Conservation (phyloP, 2,113 vertebrate species). For the Prunella fulvescens region DNA sequence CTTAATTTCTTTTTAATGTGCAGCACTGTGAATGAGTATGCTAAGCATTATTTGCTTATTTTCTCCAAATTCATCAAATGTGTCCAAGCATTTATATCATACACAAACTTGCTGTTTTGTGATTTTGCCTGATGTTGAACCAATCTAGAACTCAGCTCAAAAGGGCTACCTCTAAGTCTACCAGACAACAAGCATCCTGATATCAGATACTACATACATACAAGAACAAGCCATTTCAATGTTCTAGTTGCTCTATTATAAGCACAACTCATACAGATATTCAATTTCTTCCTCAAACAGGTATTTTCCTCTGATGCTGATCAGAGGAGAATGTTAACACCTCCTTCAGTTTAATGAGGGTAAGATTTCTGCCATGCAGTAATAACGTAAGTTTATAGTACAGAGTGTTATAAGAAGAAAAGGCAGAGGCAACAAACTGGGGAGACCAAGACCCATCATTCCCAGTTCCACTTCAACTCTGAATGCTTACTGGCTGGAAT, state of each 20-base stretch:
- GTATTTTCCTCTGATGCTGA: background rate
- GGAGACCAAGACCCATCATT: background rate
- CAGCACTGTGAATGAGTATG: background rate
- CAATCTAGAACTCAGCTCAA: background rate
- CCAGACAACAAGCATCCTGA: background rate
- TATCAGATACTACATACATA: background rate
- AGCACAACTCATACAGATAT: background rate
- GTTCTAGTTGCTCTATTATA: background rate
- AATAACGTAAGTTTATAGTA: background rate
- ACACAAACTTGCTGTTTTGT: background rate
- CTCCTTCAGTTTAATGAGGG: background rate
- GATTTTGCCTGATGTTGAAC: background rate
- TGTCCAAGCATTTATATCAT: background rate
- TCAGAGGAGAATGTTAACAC: background rate
- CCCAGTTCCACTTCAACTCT: background rate
- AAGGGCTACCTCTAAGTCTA: background rate
- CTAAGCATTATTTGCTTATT: constrained; percentile 10
- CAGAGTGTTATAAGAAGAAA: background rate
- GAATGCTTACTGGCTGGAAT: background rate
- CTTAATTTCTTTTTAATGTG: background rate
- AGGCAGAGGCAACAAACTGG: background rate
- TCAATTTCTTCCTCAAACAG: background rate
- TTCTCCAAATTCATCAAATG: background rate
- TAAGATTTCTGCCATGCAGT: background rate
- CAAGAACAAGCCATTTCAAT: background rate